These are phyloP conservation scores for Rutilus rutilus DNA, from an alignment of 2,113 vertebrate species.

Conservation along the genomic window DNA sequence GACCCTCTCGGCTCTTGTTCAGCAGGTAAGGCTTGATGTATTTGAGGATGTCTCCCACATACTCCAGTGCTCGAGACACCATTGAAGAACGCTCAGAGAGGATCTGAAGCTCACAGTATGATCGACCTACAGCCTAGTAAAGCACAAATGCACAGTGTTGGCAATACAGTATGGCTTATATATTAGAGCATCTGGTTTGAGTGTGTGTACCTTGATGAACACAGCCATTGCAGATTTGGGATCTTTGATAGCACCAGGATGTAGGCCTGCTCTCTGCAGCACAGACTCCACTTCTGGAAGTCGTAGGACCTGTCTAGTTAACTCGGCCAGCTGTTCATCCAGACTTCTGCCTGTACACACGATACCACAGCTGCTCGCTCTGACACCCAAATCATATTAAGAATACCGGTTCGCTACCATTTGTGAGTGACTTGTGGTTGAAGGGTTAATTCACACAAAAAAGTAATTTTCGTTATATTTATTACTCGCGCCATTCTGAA, in stretches of 20 bases:
- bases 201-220: constrained; percentile 86
- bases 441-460: neutral
- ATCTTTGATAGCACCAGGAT: constrained; percentile 71
- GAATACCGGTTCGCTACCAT: neutral
- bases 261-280: constrained; percentile 77
- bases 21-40: constrained; percentile 91
- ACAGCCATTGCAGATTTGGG: constrained; percentile 80
- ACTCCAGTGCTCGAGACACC: constrained; percentile 87
- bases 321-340: constrained; percentile 85
- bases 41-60: constrained; percentile 91
- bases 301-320: constrained; percentile 88
- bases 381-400: constrained; percentile 10
- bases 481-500: neutral
- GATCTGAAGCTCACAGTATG: constrained; percentile 82
- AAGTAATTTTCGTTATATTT: neutral
- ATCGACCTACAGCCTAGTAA: constrained; percentile 84
- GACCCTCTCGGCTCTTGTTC: constrained; percentile 85
- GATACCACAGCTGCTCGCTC: constrained; percentile 24
- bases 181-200: constrained; percentile 2
- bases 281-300: constrained; percentile 88
- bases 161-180: neutral
- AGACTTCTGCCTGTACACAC: constrained; percentile 77
- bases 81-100: constrained; percentile 87
- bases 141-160: constrained; percentile 51
- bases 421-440: neutral